Conservation (phyloP, 2,113 vertebrate genomes). For the Poeciliopsis retropinna region DNA sequence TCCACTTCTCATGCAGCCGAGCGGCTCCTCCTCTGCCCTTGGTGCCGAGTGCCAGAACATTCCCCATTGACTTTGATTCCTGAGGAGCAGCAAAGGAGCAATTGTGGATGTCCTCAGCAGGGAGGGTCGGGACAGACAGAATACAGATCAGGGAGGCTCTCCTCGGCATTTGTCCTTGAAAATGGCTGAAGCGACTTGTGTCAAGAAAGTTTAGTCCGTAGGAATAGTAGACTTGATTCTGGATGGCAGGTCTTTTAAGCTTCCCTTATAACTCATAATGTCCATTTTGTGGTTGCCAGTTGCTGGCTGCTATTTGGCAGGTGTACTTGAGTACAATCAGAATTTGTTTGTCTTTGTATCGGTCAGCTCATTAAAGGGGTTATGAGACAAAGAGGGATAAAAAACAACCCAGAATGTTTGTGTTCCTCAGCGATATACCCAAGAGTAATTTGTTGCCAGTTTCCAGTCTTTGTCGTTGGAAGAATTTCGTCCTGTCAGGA, state of each 20-base stretch:
- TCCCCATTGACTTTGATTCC: conserved; percentile 67
- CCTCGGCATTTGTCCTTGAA: conserved; percentile 60
- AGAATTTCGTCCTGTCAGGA: neutral
- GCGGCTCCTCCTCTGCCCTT: conserved; percentile 50
- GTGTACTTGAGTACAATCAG: neutral
- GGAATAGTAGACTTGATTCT: neutral
- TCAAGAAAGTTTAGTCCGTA: conserved; percentile 29
- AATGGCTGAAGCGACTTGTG: conserved; percentile 19
- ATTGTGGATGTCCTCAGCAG: conserved; percentile 63
- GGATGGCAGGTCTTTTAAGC: neutral
- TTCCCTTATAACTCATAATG: neutral
- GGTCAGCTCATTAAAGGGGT: neutral
- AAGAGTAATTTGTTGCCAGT: no score
- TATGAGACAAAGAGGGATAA: neutral
- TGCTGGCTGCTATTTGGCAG: neutral
- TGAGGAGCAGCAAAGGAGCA: conserved; percentile 60
- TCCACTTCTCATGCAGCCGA: conserved; percentile 47
- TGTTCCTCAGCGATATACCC: neutral
- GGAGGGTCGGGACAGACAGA: conserved; percentile 56
- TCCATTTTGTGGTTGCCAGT: neutral
- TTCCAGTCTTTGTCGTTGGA: neutral
- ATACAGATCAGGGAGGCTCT: conserved; percentile 67
- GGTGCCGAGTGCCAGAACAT: conserved; percentile 40
- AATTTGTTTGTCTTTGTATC: neutral
- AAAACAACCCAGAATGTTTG: neutral